Conservation (phyloP, 2,797 vertebrate species). For the Sebastes cheni region DNA sequence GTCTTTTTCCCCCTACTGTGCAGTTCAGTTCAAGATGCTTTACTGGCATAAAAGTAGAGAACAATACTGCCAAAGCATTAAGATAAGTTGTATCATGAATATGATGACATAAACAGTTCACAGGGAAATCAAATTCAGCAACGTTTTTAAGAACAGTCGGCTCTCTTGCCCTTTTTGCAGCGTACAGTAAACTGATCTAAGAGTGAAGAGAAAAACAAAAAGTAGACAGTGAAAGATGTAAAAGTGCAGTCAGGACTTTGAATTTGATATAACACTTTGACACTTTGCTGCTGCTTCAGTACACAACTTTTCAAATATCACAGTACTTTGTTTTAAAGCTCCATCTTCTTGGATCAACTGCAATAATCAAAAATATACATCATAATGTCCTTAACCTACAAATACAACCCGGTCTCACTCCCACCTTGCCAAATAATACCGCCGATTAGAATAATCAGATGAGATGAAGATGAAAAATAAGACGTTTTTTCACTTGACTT, state of each 20-base stretch:
- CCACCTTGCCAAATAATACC: too few species aligned
- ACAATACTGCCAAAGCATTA: not conserved
- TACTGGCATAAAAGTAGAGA: constrained; percentile 9
- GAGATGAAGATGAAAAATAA: too few species aligned
- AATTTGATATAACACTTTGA: not conserved
- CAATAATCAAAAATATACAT: not conserved
- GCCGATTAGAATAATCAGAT: too few species aligned
- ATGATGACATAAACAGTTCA: constrained; percentile 18
- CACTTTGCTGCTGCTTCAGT: not conserved
- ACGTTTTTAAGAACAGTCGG: not conserved
- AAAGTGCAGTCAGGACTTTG: not conserved
- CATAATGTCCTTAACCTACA: not conserved
- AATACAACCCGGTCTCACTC: too few species aligned
- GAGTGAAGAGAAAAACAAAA: not conserved
- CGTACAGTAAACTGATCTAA: not conserved
- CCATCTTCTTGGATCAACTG: not conserved
- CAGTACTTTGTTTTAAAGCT: not conserved
- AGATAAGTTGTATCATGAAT: not conserved
- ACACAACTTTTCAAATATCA: not conserved
- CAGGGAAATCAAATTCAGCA: constrained; percentile 35
- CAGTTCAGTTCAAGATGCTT: constrained; percentile 13
- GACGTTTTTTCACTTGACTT: too few species aligned
- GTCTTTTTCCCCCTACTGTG: not conserved
- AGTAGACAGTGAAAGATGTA: not conserved
- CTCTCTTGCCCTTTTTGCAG: not conserved